Conservation (phyloP, 2,113 vertebrate species). For the Colius striatus region DNA sequence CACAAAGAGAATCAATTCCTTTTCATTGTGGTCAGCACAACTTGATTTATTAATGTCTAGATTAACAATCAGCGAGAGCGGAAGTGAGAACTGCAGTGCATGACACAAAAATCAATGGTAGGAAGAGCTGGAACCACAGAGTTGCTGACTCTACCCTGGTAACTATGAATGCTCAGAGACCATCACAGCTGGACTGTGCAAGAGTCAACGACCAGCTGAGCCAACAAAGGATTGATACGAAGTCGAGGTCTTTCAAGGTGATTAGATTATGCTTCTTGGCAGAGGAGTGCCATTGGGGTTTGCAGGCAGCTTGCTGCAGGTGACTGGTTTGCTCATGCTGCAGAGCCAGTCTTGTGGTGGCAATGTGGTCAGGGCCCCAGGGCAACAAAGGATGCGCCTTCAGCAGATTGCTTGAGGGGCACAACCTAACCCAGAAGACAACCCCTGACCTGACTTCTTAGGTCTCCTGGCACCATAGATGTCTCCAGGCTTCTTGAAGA, state of each 20-base stretch:
- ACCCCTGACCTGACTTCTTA: not conserved
- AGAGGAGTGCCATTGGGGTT: not conserved
- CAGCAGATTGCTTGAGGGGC: not conserved
- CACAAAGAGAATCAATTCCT: not conserved
- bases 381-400: not conserved
- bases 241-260: conserved; percentile 15
- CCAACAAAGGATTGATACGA: not conserved
- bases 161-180: not conserved
- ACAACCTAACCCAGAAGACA: not conserved
- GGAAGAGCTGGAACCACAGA: not conserved
- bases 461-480: not conserved
- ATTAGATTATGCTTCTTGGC: not conserved
- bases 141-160: not conserved
- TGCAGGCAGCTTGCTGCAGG: not conserved
- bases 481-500: not conserved
- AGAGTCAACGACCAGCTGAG: conserved; percentile 23
- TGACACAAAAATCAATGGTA: not conserved
- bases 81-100: not conserved
- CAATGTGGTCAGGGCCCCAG: not conserved
- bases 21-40: not conserved
- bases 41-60: not conserved
- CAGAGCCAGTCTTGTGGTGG: not conserved
- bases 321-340: not conserved
- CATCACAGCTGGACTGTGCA: not conserved
- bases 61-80: not conserved